Base-by-base conservation (phyloP, 2,797 vertebrate genomes). In the Antennarius maculatus region DNA sequence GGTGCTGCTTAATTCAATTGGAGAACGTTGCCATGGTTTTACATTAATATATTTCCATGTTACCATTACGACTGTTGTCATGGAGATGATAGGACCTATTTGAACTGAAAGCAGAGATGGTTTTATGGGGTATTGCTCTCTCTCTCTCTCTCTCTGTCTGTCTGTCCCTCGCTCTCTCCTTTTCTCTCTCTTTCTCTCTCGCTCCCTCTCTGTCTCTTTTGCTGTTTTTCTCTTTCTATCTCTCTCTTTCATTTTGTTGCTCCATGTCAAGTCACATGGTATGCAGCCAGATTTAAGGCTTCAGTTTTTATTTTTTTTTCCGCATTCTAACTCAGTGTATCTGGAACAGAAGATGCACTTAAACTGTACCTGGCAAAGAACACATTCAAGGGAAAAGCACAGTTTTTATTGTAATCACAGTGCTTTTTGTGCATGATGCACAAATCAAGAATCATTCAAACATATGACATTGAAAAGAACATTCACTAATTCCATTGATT, bases 41-140 rank as follows among this genome's bases (percentile, higher is more conserved):
- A 94, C 93, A 92, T 95, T 95, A 96, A 97, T 96, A 95, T 95
- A 96, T 95, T 96, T 94, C 96, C 96, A 96, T 93, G 96, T 98
- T 96, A 95, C 97, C 96, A 96, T 94, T 96, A 96, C 96, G 95
- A 96, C 95, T 96, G 96, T 99, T 97, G 95, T 95, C 95, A 97
- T 97, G 96, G 97, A 95, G 95, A 98, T 94, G 93, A 95, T 95
- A 89, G 92, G 93, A 93, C 92, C 91, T 84, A 96, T 96, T 97
- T 95, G 95, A 95, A 96, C 95, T 95, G 95, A 95, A 96, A 96
- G 94, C 86, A 93, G 92, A 93, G 94, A 94, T 95, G 96, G 95
- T 93, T 95, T 94, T 90, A 92, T 91, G 85, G 88, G 88, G 86
- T 87, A 86, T 79, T 74, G 80, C 82, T 79, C 82, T 84, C 79